Evolutionary conservation across 2,888 invertebrate genomes (phyloP), one percentile per base, ranked within the genome.

Genomic region (Meandrusa payeni): DNA sequence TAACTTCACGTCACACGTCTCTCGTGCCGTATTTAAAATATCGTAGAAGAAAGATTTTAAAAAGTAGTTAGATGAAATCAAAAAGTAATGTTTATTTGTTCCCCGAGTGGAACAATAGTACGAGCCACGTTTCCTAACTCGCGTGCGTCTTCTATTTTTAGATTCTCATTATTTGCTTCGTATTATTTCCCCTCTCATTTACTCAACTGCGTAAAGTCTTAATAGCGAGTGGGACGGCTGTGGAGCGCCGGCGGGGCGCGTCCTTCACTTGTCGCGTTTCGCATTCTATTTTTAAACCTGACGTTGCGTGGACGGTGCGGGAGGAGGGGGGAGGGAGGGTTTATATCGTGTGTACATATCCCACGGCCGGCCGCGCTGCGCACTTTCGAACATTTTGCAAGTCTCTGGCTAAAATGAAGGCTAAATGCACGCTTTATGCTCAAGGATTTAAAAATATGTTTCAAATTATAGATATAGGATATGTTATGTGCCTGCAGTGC

Each of bases 101-200:
- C 12, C 20, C 20, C 32, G 17, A 37, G 29, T 38, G 52, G 61
- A 55, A 57, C 59, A 52, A 59, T 41, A 57, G 58, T 2, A 48
- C 54, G 49, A 61, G 57, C 62, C 68, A 65, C 67, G 69, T 65
- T 76, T 65, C 59, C 64, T 65, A 58, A 69, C 63, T 79, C 75
- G 73, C 76, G 73, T 80, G 77, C 70, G 67, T 60, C 63, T 58
- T 72, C 76, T 83, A 83, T 80, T 78, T 82, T 69, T 72, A 72
- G 65, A 64, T 52, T 51, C 64, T 59, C 64, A 69, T 74, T 70
- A 74, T 45, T 71, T 59, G 68, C 59, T 55, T 53, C 64, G 58
- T 61, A 60, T 62, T 59, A 55, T 64, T 50, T 43, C 38, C 42
- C 46, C 43, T 72, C 70, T 64, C 52, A 13, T 59, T 63, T 52